A percentile compares a stretch with the other conserved stretches of the same genome.
These are phyloP conservation scores for Allacma fusca DNA, from an alignment of 2,888 invertebrate genomes.

Conservation along the genomic window DNA sequence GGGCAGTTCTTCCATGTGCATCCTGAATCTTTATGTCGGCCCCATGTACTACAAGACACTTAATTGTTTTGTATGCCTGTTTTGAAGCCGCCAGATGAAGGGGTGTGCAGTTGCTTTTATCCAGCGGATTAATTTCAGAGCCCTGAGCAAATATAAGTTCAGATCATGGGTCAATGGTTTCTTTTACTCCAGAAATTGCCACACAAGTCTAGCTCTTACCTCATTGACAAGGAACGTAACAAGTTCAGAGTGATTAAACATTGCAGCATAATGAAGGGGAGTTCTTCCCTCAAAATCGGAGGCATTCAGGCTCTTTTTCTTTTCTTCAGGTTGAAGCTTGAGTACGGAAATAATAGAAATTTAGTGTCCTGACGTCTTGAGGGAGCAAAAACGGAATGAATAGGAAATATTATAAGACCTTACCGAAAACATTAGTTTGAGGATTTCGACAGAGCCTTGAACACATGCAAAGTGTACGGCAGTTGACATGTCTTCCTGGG, in stretches of 20 bases:
- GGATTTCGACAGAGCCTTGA: constrained; percentile 83
- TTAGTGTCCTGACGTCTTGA: too few species aligned
- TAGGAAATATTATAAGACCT: too few species aligned
- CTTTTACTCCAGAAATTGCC: too few species aligned
- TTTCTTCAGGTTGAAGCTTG: constrained; percentile 77
- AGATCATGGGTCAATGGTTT: too few species aligned
- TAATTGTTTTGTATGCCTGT: constrained; percentile 82
- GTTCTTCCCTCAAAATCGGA: constrained; percentile 88
- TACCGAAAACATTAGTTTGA: constrained; percentile 74
- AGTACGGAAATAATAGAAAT: too few species aligned
- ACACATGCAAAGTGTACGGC: constrained; percentile 88
- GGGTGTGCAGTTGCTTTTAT: constrained; percentile 81
- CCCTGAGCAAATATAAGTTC: too few species aligned
- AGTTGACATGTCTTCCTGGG: constrained; percentile 85
- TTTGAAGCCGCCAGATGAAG: constrained; percentile 81
- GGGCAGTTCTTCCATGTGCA: constrained; percentile 77
- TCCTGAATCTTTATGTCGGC: constrained; percentile 81
- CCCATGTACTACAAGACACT: constrained; percentile 74
- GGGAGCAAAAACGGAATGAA: too few species aligned
- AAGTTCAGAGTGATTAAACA: constrained; percentile 87
- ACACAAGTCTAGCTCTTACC: too few species aligned
- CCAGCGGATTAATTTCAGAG: constrained; percentile 77
- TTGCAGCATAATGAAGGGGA: constrained; percentile 87
- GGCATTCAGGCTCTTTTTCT: constrained; percentile 73
- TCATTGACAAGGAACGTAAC: constrained; percentile 69